These are phyloP conservation scores for Drosophila melanocephala DNA, from an alignment of 2,888 invertebrate genomes.

Conservation along the genomic window DNA sequence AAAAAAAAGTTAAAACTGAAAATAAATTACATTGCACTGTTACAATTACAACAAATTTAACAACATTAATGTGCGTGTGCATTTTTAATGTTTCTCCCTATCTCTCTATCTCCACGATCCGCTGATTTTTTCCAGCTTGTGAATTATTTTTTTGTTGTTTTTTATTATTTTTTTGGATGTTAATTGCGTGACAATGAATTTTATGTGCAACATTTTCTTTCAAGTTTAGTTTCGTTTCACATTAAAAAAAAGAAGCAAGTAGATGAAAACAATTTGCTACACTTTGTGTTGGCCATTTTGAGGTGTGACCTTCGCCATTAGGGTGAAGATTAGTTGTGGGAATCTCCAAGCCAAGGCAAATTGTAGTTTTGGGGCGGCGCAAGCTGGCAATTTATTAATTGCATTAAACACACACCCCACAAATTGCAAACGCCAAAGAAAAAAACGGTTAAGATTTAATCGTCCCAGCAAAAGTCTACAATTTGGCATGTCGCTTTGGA, in stretches of 20 bases:
- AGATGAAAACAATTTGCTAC: conserved; percentile 42
- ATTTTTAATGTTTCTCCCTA: conserved; percentile 40
- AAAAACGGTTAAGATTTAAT: conserved; percentile 31
- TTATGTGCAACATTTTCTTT: conserved; percentile 64
- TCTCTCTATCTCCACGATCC: conserved; percentile 39
- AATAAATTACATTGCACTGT: conserved; percentile 66
- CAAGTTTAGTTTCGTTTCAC: conserved; percentile 36
- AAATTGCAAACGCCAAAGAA: conserved; percentile 16
- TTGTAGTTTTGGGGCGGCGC: conserved; percentile 18
- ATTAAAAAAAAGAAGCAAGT: background rate
- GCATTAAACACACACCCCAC: conserved; percentile 48
- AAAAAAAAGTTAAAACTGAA: conserved; percentile 28
- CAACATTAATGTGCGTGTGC: conserved; percentile 69
- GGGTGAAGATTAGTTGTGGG: conserved; percentile 22
- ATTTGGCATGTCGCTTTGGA: conserved; percentile 57
- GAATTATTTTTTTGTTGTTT: conserved; percentile 46
- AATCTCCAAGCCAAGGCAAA: conserved; percentile 18
- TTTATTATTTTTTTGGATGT: conserved; percentile 27
- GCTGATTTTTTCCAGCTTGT: conserved; percentile 65
- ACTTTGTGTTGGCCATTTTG: conserved; percentile 33
- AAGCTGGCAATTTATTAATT: conserved; percentile 49
- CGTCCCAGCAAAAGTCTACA: conserved; percentile 31
- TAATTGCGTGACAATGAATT: conserved; percentile 78
- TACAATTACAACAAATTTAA: conserved; percentile 67
- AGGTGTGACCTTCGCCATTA: conserved; percentile 42